phyloP scores from a whole-genome alignment of 2,113 vertebrate species.

The Agelaius tricolor region DNA sequence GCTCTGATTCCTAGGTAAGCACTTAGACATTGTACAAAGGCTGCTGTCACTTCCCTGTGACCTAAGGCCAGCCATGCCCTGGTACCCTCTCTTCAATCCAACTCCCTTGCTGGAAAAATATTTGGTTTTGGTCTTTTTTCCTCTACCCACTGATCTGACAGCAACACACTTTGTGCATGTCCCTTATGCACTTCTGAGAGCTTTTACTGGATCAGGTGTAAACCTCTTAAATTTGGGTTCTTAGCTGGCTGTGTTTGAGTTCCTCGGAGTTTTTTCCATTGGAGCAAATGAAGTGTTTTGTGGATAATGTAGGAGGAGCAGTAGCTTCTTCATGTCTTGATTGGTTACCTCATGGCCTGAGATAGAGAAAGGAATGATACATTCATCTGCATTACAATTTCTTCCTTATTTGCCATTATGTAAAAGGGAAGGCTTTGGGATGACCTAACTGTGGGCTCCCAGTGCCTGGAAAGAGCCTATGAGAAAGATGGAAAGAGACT shows the following conservation, averaged over 20 bases:
- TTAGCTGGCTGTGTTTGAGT: not conserved
- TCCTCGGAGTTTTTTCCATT: not conserved
- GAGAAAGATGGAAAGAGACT: not conserved
- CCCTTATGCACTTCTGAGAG: not conserved
- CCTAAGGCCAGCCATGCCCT: not conserved
- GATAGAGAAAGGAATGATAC: not conserved
- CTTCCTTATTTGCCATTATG: not conserved
- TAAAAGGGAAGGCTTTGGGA: not conserved
- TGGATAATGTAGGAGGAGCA: not conserved
- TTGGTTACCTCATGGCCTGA: not conserved
- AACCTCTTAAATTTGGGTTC: not conserved
- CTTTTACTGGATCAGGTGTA: not conserved
- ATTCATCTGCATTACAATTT: not conserved
- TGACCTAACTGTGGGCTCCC: not conserved
- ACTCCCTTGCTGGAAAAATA: not conserved
- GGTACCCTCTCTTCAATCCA: not conserved
- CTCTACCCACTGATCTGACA: not conserved
- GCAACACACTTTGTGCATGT: not conserved
- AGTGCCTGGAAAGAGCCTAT: not conserved
- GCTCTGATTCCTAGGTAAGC: constrained; percentile 95
- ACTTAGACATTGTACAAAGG: not conserved
- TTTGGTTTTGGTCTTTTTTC: not conserved
- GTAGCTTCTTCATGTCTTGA: not conserved
- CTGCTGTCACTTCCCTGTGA: not conserved
- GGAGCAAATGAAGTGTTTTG: not conserved